These are phyloP conservation scores for Danionella cerebrum DNA, from an alignment of 2,113 vertebrate genomes.

Conservation along the genomic window DNA sequence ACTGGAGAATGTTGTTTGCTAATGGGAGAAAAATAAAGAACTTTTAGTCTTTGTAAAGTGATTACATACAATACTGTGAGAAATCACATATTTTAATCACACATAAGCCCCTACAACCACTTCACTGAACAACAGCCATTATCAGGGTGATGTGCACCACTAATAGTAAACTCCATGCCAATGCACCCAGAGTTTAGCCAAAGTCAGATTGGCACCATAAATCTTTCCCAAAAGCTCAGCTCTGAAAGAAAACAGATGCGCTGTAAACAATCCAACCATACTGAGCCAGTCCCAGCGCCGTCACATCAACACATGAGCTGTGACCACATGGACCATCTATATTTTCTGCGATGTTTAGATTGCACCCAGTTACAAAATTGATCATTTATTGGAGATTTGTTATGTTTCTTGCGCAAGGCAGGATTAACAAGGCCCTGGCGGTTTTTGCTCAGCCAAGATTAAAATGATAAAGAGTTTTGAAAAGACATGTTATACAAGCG, in stretches of 20 bases:
- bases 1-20: too few relatives aligned
- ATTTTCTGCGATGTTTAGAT: conserved; percentile 53
- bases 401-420: conserved; percentile 7
- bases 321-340: conserved; percentile 56
- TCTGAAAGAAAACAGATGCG: conserved; percentile 53
- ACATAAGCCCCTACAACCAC: conserved; percentile 23
- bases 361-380: conserved; percentile 46
- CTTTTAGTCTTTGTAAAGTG: too few relatives aligned
- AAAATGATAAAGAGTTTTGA: conserved; percentile 9
- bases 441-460: not conserved
- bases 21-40: too few relatives aligned
- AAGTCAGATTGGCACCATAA: conserved; percentile 45
- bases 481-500: conserved; percentile 1
- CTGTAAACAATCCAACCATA: conserved; percentile 45
- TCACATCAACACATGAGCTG: conserved; percentile 52
- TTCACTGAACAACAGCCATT: conserved; percentile 33
- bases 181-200: conserved; percentile 40
- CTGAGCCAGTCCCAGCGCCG: conserved; percentile 50
- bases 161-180: conserved; percentile 47
- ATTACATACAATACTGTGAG: too few relatives aligned
- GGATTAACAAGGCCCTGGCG: not conserved
- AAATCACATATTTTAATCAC: too few relatives aligned
- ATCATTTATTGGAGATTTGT: conserved; percentile 23
- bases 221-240: conserved; percentile 43
- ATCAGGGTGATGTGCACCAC: conserved; percentile 45